phyloP scores from a whole-genome alignment of 2,797 vertebrate genomes.

The Myotis myotis region DNA sequence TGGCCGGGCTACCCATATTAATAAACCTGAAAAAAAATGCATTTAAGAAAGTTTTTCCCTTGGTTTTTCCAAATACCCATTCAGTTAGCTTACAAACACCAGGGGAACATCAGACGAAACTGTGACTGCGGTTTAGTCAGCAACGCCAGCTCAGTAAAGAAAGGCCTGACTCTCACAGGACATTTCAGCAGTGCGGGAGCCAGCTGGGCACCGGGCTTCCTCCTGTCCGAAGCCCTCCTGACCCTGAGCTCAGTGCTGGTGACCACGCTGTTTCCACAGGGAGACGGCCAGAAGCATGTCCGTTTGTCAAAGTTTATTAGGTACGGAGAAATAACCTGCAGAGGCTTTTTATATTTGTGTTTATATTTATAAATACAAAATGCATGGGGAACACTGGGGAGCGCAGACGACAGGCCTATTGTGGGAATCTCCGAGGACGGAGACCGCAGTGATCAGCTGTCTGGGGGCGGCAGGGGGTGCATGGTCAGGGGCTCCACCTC shows the following conservation, averaged over 20 bases:
- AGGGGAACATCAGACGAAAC: not conserved
- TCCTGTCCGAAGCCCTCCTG: not conserved
- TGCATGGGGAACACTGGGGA: not conserved
- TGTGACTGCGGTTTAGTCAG: not conserved
- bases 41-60: not conserved
- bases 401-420: not conserved
- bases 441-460: rapidly evolving
- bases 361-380: constrained; percentile 65
- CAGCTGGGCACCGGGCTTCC: no score
- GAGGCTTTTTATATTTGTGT: not conserved
- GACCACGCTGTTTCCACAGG: not conserved
- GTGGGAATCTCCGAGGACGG: not conserved
- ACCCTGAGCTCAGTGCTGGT: not conserved
- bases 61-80: not conserved
- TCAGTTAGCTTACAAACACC: not conserved
- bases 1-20: not conserved
- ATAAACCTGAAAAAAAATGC: not conserved
- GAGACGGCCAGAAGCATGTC: not conserved
- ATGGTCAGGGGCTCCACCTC: not conserved
- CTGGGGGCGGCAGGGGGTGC: no score
- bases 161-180: not conserved
- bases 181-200: not conserved
- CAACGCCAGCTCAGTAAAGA: not conserved
- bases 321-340: constrained; percentile 67
- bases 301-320: constrained; percentile 69